Evolutionary conservation across 2,888 invertebrate genomes (phyloP), one percentile per base, ranked within the genome.

Genomic region (Drosophila longiperda): DNA sequence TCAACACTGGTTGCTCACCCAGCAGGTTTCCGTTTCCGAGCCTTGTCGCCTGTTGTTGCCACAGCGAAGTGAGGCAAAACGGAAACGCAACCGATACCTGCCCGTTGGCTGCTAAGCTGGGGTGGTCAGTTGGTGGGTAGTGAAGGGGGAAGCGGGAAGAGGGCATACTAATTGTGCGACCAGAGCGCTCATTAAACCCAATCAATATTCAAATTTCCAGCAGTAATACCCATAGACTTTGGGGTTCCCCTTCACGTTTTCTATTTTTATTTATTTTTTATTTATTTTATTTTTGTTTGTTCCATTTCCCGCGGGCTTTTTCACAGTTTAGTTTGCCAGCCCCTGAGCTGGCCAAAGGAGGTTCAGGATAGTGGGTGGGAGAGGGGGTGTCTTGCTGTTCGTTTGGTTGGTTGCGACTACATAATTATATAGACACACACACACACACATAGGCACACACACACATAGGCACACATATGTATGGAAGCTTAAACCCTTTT

Each of bases 251-350:
- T 29, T 29, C 0, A 23, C 23, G 20, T 26, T 45, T 20, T 11
- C 29, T 53, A 23, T 45, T 23, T 23, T 11, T 36, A 33, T 40
- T 23, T 5, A 23, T 42, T 48, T 40, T 66, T 23, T 12, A 29
- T 29, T 29, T 29, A 29, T 29, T 40, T 23, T 5, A 23, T 42
- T 53, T 40, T 66, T 23, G 29, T 12, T 26, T 29, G 52, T 23
- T 15, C 49, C 48, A 45, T 50, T 58, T 45, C 63, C 78, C 65
- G 45, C 32, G 63, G 85, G 82, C 89, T 69, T 86, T 85, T 85
- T 85, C 89, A 85, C 85, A 85, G 85, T 88, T 85, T 85, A 86
- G 89, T 88, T 85, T 66, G 75, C 48, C 79, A 74, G 78, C 71
- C 71, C 78, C 65, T 33, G 48, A 34, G 11, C 64, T 48, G 57